Percentiles rank a stretch among this genome's conserved stretches.
Conservation (phyloP, 2,113 vertebrate genomes). For the Hyperopisus bebe region DNA sequence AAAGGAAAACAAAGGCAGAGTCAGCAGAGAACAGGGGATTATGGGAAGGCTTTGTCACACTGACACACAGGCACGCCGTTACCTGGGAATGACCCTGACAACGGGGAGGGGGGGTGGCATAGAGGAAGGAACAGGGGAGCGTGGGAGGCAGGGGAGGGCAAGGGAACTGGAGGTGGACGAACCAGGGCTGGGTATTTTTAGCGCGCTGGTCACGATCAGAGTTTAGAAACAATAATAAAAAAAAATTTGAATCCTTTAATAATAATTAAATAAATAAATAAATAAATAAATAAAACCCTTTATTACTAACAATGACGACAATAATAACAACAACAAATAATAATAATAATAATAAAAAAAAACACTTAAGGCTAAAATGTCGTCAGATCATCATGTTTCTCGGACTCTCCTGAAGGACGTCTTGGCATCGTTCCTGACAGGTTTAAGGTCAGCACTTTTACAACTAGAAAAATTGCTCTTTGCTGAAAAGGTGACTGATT, state of each 20-base stretch:
- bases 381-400: background rate
- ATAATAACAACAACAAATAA: background rate
- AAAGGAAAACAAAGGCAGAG: constrained; percentile 99
- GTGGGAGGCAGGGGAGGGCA: constrained; percentile 32
- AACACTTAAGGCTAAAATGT: background rate
- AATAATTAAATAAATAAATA: background rate
- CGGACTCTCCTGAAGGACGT: background rate
- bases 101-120: constrained; percentile 24
- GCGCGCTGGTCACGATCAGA: constrained; percentile 66
- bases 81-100: constrained; percentile 68
- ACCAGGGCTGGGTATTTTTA: constrained; percentile 6
- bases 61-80: constrained; percentile 75
- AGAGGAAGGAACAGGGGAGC: constrained; percentile 31
- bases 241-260: background rate
- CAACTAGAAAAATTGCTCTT: background rate
- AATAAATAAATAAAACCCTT: no score
- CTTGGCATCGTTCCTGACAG: background rate
- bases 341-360: background rate
- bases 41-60: constrained; percentile 75
- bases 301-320: background rate
- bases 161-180: background rate
- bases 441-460: background rate
- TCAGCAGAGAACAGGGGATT: constrained; percentile 97
- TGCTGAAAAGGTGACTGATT: background rate
- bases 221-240: background rate